These are phyloP conservation scores for Magallana angulata DNA, from an alignment of 1,140 invertebrate species.

Conservation along the genomic window DNA sequence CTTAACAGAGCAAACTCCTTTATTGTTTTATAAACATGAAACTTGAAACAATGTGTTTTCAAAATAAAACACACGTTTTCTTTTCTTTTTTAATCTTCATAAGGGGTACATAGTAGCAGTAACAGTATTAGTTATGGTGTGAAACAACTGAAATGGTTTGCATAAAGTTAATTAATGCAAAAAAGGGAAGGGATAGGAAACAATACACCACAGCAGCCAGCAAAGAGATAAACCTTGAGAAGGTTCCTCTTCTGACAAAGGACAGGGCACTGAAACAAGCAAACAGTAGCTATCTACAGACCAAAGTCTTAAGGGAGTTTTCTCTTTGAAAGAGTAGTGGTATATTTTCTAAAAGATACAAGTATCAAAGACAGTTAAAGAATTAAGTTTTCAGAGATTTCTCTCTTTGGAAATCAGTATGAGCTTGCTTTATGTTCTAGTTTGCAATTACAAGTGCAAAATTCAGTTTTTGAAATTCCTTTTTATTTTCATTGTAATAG, in stretches of 20 bases:
- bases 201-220: background rate
- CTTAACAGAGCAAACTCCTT: no score
- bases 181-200: background rate
- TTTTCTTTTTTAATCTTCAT: no score
- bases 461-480: background rate
- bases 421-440: background rate
- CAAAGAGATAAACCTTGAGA: conserved; percentile 9
- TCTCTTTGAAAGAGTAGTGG: no score
- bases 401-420: background rate
- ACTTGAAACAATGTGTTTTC: no score
- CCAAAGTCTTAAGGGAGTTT: no score
- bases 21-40: no score
- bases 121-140: conserved; percentile 25
- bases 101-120: background rate
- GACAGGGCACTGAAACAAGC: conserved; percentile 8
- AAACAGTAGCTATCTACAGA: background rate
- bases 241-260: background rate
- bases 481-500: background rate
- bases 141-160: background rate
- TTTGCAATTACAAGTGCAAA: background rate
- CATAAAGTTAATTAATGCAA: background rate
- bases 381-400: background rate
- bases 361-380: background rate
- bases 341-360: no score
- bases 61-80: no score